Evolutionary conservation across 37 sponge, comb jelly and placozoan genomes (phyloP), one percentile per base, ranked within the genome.

Genomic region (Cliona cf. orientalis): DNA sequence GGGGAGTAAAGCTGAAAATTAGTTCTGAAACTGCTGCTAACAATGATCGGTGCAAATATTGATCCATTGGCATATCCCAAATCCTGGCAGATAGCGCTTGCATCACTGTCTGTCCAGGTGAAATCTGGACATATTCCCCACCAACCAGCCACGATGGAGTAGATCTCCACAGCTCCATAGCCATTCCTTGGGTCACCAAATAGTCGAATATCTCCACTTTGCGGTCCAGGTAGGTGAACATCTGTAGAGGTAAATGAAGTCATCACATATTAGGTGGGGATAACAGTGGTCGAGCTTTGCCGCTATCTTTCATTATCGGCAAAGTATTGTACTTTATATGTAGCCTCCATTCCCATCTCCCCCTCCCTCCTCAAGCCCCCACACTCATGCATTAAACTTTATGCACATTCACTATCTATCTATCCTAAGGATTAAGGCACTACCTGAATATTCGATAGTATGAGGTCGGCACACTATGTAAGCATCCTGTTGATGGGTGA

Each of bases 151-250:
- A 28, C 46, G 22, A 2, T 22, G 45, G 58, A 29, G 37, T 77
- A 85, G 46, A 75, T 57, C 61, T 85, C 85, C 36, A 85, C 78
- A 26, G 69, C 76, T 23, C 85, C 85, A 36, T 39, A 35, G 45
- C 72, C 72, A 73, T 79, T 72, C 36, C 29, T 14, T 6, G 57
- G 5, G 67, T 71, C 49, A 0, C 74, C 87, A 29, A 73, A 31
- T 66, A 80, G 41, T 1, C 81, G 42, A 17, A 80, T 14, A 32
- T 86, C 87, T 32, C 75, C 75, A 65, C 2, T 35, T 42, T 39
- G 36, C 1, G 41, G 26, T 40, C 72, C 72, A 45, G 72, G 14
- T 9, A 37, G 40, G 26, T 75, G 76, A 2, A 75, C 33, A 35
- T 9, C 76, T 75, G 60, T 42, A 59, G 1, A 31, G 3, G n/a